phyloP scores from a whole-genome alignment of 2,797 vertebrate species.

The Cynodonichthys magdalenae region DNA sequence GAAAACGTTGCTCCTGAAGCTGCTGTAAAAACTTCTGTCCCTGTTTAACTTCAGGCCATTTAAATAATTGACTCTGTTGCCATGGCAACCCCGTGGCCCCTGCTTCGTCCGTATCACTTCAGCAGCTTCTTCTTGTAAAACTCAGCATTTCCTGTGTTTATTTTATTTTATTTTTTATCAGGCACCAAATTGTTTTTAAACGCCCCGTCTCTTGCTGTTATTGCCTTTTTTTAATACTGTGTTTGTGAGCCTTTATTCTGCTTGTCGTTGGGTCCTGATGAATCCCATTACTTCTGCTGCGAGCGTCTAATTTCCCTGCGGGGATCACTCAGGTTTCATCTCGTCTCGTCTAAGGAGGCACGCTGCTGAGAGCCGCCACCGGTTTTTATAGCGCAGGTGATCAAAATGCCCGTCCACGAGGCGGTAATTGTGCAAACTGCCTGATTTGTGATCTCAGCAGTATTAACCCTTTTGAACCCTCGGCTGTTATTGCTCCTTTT shows the following conservation, averaged over 20 bases:
- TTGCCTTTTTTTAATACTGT: constrained; percentile 42
- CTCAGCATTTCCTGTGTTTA: constrained; percentile 8
- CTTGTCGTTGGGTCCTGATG: constrained; percentile 27
- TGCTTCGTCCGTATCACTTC: neutral
- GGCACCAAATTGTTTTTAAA: constrained; percentile 45
- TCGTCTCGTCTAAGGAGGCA: constrained; percentile 8
- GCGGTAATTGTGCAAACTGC: constrained; percentile 1
- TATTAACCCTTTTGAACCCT: constrained; percentile 20
- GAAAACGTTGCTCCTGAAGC: neutral
- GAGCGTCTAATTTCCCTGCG: constrained; percentile 32
- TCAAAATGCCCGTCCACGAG: neutral
- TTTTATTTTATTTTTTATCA: constrained; percentile 1
- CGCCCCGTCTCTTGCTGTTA: constrained; percentile 29
- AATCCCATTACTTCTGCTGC: constrained; percentile 33
- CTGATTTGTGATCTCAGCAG: constrained; percentile 8
- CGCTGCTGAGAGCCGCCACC: neutral
- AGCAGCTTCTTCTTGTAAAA: neutral
- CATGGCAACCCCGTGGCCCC: neutral
- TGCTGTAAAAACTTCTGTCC: neutral
- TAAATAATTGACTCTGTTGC: constrained; percentile 4
- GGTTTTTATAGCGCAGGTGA: constrained; percentile 14
- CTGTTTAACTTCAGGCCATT: neutral
- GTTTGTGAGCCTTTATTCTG: constrained; percentile 30
- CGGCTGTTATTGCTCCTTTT: neutral
- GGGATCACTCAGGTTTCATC: constrained; percentile 40